Base-by-base conservation (phyloP, 30 jellyfish, hydroid and myxozoan species). In the Chrysaora quinquecirrha region DNA sequence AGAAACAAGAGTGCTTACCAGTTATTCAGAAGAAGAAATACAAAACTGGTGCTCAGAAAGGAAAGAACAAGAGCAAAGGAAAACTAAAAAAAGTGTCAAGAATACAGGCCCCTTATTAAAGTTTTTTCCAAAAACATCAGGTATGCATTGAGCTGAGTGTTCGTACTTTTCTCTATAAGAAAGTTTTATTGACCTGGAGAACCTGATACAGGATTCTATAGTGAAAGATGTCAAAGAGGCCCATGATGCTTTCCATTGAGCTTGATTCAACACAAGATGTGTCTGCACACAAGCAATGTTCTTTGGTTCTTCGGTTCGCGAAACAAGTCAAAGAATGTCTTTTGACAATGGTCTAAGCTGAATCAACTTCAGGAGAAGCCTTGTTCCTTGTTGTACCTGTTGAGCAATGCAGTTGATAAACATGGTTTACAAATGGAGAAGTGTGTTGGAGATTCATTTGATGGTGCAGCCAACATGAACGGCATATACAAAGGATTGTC, bases 401-500 rank as follows among this genome's bases (percentile, higher is more conserved):
- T 70, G 73, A 70, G 82, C 82, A 70, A 70, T 70, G 82, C 82
- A 70, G 14, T 70, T 70, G 82, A 27, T 16, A 70, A 23, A 70
- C 32, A 70, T 70, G 82, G 82, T 6, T 70, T 70, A 25, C 82
- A 70, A 70, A 70, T 70, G 28, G 34, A 70, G 82, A 28, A 70
- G 11, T 70, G 82, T 70, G 73, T 70, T 33, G 73, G 82, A 70
- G 82, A 70, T 70, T 70, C 71, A 70, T 70, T 70, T 70, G 82
- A 70, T 70, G 82, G 82, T 70, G 82, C 82, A 70, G 82, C 73
- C 7, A 70, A 70, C 74, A 70, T 43, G 73, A 70, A 29, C 34
- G 71, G 67, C 73, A 70, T 43, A 70, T 69, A 33, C 74, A 70
- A 70, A 70, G 74, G 67, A 70, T 70, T 70, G 73, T 70, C 82